These are phyloP conservation scores for Cheiracanthium punctorium DNA, from an alignment of 2,888 invertebrate genomes.

Conservation along the genomic window DNA sequence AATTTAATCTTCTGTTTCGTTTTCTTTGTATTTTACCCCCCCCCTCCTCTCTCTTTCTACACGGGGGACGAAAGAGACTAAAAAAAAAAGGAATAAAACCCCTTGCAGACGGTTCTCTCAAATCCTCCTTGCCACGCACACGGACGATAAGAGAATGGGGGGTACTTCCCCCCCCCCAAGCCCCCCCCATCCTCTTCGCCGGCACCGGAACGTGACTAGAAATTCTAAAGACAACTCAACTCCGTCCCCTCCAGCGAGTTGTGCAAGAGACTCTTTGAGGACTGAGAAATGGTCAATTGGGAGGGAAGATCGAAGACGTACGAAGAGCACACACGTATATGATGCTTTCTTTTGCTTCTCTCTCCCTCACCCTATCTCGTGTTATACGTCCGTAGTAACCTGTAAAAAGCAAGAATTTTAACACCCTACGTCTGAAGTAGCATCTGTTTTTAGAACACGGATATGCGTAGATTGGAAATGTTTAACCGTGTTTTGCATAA, in stretches of 20 bases:
- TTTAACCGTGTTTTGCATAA: too few relatives aligned
- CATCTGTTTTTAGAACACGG: too few relatives aligned
- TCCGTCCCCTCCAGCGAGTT: constrained; percentile 17
- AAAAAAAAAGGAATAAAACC: constrained; percentile 13
- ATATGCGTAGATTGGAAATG: too few relatives aligned
- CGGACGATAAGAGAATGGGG: constrained; percentile 39
- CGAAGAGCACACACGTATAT: background rate
- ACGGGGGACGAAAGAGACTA: background rate
- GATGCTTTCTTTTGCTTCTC: too few relatives aligned
- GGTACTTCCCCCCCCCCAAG: too few relatives aligned
- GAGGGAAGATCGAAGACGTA: background rate
- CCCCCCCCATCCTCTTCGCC: constrained; percentile 10
- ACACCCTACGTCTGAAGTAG: too few relatives aligned
- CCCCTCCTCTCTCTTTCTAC: too few relatives aligned
- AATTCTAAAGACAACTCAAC: constrained; percentile 24
- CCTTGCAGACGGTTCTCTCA: constrained; percentile 32
- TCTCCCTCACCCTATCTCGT: too few relatives aligned
- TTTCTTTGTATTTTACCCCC: constrained; percentile 17
- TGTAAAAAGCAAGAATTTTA: too few relatives aligned
- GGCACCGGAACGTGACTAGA: constrained; percentile 31
- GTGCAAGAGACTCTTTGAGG: constrained; percentile 15
- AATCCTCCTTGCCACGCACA: constrained; percentile 23
- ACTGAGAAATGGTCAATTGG: constrained; percentile 10
- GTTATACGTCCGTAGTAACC: too few relatives aligned
- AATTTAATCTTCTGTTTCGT: constrained; percentile 8